These are phyloP conservation scores for Saguinus midas DNA, from an alignment of 2,113 vertebrate species.

Conservation along the genomic window DNA sequence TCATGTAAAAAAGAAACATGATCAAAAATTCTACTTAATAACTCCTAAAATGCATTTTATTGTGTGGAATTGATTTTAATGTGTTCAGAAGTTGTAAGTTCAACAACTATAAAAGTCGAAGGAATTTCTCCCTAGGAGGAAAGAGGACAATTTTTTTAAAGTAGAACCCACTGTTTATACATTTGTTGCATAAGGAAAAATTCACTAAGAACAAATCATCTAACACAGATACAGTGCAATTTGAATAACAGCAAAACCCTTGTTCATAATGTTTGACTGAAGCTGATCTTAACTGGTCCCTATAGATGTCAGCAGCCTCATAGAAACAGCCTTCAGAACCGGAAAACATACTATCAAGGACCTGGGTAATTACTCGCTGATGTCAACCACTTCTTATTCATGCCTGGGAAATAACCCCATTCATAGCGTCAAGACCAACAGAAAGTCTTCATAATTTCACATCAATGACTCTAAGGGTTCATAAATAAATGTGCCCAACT, in stretches of 20 bases:
- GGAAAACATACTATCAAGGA: not conserved
- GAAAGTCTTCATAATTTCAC: not conserved
- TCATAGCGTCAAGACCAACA: not conserved
- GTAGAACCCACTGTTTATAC: slow-evolving; percentile 3
- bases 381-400: slow-evolving; percentile 22
- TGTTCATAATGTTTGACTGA: not conserved
- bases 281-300: not conserved
- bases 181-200: not conserved
- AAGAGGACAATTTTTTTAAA: not conserved
- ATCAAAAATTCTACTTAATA: not conserved
- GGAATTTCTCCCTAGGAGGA: slow-evolving; percentile 11
- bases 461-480: slow-evolving; percentile 6
- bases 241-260: not conserved
- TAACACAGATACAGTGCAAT: not conserved
- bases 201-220: not conserved
- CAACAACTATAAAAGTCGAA: slow-evolving; percentile 32
- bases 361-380: not conserved
- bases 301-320: not conserved
- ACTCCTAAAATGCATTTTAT: slow-evolving; percentile 25
- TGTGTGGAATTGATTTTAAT: not conserved
- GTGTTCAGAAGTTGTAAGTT: slow-evolving; percentile 37
- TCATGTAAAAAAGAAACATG: slow-evolving; percentile 6
- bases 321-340: not conserved
- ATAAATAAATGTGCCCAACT: not conserved
- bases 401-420: slow-evolving; percentile 17